Base-by-base conservation (phyloP, 2,797 vertebrate genomes). In the Poecilia wingei region DNA sequence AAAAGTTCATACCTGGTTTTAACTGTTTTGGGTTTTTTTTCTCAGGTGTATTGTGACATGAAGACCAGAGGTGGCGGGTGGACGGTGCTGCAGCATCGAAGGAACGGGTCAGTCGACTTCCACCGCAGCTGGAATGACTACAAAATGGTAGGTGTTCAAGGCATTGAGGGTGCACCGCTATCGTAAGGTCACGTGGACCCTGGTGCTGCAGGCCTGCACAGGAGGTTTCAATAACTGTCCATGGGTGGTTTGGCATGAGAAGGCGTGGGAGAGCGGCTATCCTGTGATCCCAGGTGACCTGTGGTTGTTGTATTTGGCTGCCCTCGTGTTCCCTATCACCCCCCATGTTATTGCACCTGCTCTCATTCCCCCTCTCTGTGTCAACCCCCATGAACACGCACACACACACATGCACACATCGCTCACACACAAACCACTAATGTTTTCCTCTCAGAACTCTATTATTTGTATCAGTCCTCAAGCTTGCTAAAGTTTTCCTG, bases 11-110 rank as follows among this genome's bases (percentile, higher is more conserved):
- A 36, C 57, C 4, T 47, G 16, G 64, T 6, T n/a, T 28, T 12
- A 66, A 41, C 8, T 22, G 33, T 66, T 36, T 22, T 41, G 39
- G 39, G 39, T 6, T 6, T 33, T 28, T 5, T 79, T 78, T 79
- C 14, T 4, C 22, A 97, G 97, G 96, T 96, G 28, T 95, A 95
- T 77, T 97, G 97, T 83, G 96, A 97, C 71, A 97, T 97, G 97
- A 94, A 94, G 88, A 97, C 96, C 16, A 91, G 87, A 55, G 96
- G 96, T 6, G 97, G 97, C 0, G 97, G 97, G 0, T 97, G 97
- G 96, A 97, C 96, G 0, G 92, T 97, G 71, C 89, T 97, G 84
- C 97, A 97, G 88, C 95, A 95, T 87, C 94, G 96, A 3, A 87
- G 84, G 36, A 95, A 97, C 0, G 96, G 96, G 61, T 96, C 95